Percentiles rank a stretch among this genome's conserved stretches.
Evolutionary conservation across 2,113 vertebrate species (phyloP).

Genomic region (Aythya baeri): DNA sequence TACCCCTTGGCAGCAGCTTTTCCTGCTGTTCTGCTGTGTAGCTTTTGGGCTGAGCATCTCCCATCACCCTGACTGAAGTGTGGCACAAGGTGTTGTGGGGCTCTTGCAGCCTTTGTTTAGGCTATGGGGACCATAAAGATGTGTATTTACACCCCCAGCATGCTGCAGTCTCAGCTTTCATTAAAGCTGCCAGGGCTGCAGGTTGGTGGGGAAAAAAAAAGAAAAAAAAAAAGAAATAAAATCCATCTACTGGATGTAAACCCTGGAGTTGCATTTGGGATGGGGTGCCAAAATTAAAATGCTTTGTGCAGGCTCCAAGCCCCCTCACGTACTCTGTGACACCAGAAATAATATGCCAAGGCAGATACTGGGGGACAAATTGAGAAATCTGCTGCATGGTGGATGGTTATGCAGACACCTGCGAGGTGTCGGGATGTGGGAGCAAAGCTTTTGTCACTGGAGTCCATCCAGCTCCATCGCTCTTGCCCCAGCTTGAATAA

Average conservation of each 20-base stretch:
- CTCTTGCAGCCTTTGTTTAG: no score
- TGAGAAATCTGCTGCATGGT: rapidly evolving
- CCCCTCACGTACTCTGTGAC: neutral
- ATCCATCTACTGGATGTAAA: neutral
- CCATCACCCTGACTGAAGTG: no score
- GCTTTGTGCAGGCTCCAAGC: neutral
- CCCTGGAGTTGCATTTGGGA: neutral
- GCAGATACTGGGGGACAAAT: neutral
- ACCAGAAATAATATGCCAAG: neutral
- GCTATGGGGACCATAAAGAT: no score
- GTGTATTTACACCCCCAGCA: no score
- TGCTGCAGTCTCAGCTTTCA: no score
- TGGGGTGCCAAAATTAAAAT: neutral
- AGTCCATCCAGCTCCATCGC: neutral
- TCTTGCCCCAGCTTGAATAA: neutral
- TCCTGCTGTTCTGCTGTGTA: rapidly evolving
- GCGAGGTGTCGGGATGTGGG: rapidly evolving
- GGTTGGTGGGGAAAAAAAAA: no score
- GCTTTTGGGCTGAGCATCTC: no score
- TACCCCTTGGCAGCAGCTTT: neutral
- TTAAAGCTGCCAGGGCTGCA: no score
- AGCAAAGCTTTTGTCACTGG: neutral
- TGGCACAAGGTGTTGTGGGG: no score
- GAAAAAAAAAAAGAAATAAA: no score
- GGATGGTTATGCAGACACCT: no score